A percentile compares a stretch with the other conserved stretches of the same genome.
Evolutionary conservation across 2,113 vertebrate genomes (phyloP).

Genomic region (Proterorhinus semilunaris): DNA sequence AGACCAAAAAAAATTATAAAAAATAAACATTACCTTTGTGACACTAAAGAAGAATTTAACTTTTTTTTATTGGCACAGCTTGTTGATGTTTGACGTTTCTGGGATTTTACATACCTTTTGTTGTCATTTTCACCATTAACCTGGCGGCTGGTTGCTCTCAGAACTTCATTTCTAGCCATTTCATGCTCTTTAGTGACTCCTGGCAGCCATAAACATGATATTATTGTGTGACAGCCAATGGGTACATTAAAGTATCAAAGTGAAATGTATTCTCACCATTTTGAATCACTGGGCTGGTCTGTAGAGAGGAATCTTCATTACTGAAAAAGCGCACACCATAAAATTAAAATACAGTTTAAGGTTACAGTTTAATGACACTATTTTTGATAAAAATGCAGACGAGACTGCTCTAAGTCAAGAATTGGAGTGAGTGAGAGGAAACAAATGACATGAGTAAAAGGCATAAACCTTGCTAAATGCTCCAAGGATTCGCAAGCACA

Average conservation of each 20-base stretch:
- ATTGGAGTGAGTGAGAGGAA: too few relatives aligned
- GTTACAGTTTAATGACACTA: too few relatives aligned
- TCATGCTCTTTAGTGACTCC: background rate
- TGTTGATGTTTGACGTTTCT: too few relatives aligned
- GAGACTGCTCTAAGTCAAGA: too few relatives aligned
- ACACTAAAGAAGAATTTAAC: too few relatives aligned
- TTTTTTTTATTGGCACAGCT: background rate
- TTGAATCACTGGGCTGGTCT: background rate
- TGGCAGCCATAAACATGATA: background rate
- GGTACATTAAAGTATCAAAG: background rate
- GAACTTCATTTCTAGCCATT: background rate
- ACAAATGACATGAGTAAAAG: background rate
- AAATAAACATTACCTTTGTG: too few relatives aligned
- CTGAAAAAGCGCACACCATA: background rate
- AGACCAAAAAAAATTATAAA: too few relatives aligned
- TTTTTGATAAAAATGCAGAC: too few relatives aligned
- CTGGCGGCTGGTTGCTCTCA: background rate
- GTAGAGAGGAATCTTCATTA: background rate
- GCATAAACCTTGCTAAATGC: constrained; percentile 13
- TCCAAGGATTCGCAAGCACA: constrained; percentile 2
- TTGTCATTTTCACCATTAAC: background rate
- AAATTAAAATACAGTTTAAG: background rate
- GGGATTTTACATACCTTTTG: background rate
- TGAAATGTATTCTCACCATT: background rate
- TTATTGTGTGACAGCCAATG: background rate